Evolutionary conservation across 30 jellyfish, hydroid and myxozoan genomes (phyloP), one percentile per base, ranked within the genome.

Genomic region (Sanderia malayensis): DNA sequence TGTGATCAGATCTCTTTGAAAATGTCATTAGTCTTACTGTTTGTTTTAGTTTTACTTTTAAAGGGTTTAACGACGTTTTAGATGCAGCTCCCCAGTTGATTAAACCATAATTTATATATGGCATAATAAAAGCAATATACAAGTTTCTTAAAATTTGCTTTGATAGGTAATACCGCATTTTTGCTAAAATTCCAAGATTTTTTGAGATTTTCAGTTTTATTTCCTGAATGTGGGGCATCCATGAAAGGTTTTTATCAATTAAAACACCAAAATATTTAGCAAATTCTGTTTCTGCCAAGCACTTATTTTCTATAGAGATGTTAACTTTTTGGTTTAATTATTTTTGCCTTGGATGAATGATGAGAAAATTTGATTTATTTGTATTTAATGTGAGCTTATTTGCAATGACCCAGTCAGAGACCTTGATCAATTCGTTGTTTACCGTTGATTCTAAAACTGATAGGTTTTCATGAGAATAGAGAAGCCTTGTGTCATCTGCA

Each of bases 401-500:
- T 4, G 52, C 52, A 37, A 37, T 37, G 13, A 37, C 46, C 45
- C 41, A 60, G 72, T 60, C 30, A 60, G 72, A 60, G 13, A 20
- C 72, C 46, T 60, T 60, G 24, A 9, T 60, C 15, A 27, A 25
- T 60, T 60, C 72, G 6, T 17, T 60, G 72, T 60, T 60, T 13
- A 60, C 52, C 13, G 52, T 37, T 19, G 41, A 27, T 25, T 27
- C 30, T 27, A 9, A 25, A 60, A 25, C 45, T 19, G 46, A 2
- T 25, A 20, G 24, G 15, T 60, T 25, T 9, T 19, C 46, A 9
- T 60, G 46, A 27, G 72, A 60, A 25, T 60, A 60, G 72, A 60
- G 46, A 9, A 60, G 6, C 46, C 72, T 60, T 60, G 72, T 19
- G 46, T 60, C 41, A 27, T 27, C 72, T 9, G 72, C 46, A 27